Conservation (phyloP, 2,797 vertebrate genomes). For the Poeciliopsis turneri region DNA sequence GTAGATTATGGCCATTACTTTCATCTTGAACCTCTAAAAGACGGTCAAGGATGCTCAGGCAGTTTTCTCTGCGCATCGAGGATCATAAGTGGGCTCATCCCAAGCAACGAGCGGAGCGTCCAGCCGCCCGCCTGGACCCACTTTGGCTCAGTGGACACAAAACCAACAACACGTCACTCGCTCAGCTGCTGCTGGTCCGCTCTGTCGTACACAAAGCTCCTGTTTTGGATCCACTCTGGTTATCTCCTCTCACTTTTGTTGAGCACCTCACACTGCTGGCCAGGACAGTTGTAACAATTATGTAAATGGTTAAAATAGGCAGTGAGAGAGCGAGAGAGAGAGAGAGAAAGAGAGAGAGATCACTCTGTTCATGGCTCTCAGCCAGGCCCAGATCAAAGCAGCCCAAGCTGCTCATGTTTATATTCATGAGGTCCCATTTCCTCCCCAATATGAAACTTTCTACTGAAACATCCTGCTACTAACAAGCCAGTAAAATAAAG, state of each 20-base stretch:
- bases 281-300: conserved; percentile 65
- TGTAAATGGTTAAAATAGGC: conserved; percentile 69
- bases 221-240: conserved; percentile 27
- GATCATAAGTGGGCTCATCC: conserved; percentile 16
- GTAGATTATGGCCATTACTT: neutral
- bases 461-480: conserved; percentile 54
- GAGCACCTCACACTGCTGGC: conserved; percentile 62
- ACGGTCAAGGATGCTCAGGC: conserved; percentile 1
- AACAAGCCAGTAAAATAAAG: conserved; percentile 44
- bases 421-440: conserved; percentile 68
- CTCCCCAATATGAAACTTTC: conserved; percentile 57
- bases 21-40: neutral
- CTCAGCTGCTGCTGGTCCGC: conserved; percentile 21
- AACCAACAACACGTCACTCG: conserved; percentile 1
- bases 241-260: conserved; percentile 50
- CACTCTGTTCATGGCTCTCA: conserved; percentile 64
- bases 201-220: conserved; percentile 22
- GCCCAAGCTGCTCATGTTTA: conserved; percentile 73
- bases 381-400: conserved; percentile 72
- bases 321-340: conserved; percentile 40
- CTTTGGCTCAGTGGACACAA: conserved; percentile 1
- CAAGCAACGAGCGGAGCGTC: neutral
- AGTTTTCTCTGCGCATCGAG: neutral
- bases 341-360: conserved; percentile 51
- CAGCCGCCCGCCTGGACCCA: neutral